Base-by-base conservation (phyloP, 2,888 invertebrate species). In the Cheilosia soror region DNA sequence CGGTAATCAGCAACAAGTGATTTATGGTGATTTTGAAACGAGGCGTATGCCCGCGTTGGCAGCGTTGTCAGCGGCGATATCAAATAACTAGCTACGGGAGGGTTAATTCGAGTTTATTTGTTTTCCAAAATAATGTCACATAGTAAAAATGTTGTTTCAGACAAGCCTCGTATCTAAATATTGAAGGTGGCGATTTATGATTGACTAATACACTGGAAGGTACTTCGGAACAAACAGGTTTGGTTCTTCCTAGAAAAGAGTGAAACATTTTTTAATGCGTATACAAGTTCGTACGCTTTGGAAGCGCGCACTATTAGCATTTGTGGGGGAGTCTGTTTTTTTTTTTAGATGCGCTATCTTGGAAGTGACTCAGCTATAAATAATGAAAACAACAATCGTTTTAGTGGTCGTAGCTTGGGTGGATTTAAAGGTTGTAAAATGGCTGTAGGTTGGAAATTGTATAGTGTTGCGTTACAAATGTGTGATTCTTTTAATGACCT, bases 21-120 rank as follows among this genome's bases (percentile, higher is more conserved):
- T 62, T 62, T 62, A 62, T 62, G 62, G 15, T 47, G 62, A 27
- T 62, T 42, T 62, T 44, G 20, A 11, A 29, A 20, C 47, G 15
- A 25, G 44, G 47, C 29, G 7, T 62, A 44, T 33, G 62, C 62
- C 62, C 9, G 15, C 4, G 11, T 40, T 27, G 27, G 11, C 51
- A 7, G 15, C 2, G 13, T 29, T 15, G 20, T 20, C 60, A 13
- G 15, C 62, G 47, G 15, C 62, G 27, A 29, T 44, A 62, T 27
- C 44, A 62, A 31, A 62, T 62, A 44, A 5, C 29, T 15, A 20
- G 4, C 25, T 33, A 9, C 31, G 44, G 44, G 29, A 44, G 27
- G 44, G 42, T 13, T 62, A 62, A 44, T 42, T 31, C 44, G n/a
- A 44, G 62, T 62, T 62, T 47, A 62, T 62, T 62, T 62, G 62